These are phyloP conservation scores for Scaptomyza reducta DNA, from an alignment of 2,888 invertebrate species.

Conservation along the genomic window DNA sequence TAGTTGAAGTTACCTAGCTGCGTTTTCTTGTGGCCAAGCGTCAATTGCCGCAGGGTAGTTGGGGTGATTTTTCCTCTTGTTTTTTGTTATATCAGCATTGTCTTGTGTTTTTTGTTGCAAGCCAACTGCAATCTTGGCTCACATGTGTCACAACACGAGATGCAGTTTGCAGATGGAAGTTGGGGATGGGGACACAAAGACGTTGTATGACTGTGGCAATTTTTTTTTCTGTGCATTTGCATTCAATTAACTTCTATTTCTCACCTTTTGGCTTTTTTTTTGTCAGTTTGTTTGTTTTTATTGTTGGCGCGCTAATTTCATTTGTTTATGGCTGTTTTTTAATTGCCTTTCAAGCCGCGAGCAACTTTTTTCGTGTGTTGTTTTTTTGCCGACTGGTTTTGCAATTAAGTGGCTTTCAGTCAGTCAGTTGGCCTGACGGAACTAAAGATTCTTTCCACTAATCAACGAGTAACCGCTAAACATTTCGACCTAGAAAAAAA, in stretches of 20 bases:
- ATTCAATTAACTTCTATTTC: conserved; percentile 76
- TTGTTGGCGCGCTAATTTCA: conserved; percentile 61
- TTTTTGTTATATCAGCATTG: conserved; percentile 62
- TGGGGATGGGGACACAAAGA: conserved; percentile 4
- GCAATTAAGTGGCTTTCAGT: conserved; percentile 59
- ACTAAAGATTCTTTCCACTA: conserved; percentile 49
- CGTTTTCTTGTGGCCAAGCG: conserved; percentile 40
- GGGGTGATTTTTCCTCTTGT: neutral
- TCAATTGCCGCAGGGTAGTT: conserved; percentile 47
- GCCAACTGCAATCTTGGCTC: conserved; percentile 52
- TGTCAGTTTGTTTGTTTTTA: conserved; percentile 17
- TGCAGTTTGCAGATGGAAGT: conserved; percentile 25
- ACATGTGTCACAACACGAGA: conserved; percentile 59
- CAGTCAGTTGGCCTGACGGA: conserved; percentile 42
- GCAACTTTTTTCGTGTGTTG: conserved; percentile 17
- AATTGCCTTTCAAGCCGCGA: conserved; percentile 49
- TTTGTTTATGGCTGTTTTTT: conserved; percentile 54
- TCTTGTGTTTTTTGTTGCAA: conserved; percentile 28
- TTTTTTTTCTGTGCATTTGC: conserved; percentile 50
- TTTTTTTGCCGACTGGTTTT: conserved; percentile 44
- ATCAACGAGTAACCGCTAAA: conserved; percentile 54
- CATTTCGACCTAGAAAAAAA: conserved; percentile 68
- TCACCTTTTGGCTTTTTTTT: conserved; percentile 59
- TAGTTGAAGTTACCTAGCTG: conserved; percentile 39
- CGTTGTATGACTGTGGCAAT: conserved; percentile 25